Conservation (phyloP, 2,888 invertebrate species). For the Drosophila helvetica region DNA sequence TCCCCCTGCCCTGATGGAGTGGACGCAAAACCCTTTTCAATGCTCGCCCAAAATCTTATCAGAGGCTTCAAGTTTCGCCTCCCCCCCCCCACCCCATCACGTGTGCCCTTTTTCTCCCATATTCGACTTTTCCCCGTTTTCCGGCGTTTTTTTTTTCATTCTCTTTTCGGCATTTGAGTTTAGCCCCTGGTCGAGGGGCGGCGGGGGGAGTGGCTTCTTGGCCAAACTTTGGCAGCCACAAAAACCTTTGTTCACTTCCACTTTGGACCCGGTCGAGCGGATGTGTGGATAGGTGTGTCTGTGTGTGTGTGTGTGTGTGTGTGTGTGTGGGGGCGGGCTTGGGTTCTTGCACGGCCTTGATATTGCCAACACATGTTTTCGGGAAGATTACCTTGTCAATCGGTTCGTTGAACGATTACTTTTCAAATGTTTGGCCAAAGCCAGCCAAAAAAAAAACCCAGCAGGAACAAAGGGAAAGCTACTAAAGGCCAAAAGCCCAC, state of each 20-base stretch:
- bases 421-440: constrained; percentile 49
- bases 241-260: constrained; percentile 50
- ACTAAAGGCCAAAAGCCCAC: constrained; percentile 4
- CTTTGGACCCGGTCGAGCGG: constrained; percentile 1
- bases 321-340: constrained; percentile 14
- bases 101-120: constrained; percentile 46
- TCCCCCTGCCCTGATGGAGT: neutral
- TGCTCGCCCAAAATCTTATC: constrained; percentile 65
- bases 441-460: constrained; percentile 29
- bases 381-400: constrained; percentile 80
- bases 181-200: constrained; percentile 1
- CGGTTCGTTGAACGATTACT: constrained; percentile 78
- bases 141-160: constrained; percentile 21
- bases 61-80: constrained; percentile 61
- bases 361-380: constrained; percentile 76
- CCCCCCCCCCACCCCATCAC: constrained; percentile 36
- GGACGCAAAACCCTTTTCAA: constrained; percentile 59
- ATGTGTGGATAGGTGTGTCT: constrained; percentile 8
- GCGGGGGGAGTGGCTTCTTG: constrained; percentile 34
- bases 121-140: neutral
- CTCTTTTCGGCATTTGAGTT: constrained; percentile 43
- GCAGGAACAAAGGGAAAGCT: constrained; percentile 9
- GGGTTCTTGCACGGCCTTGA: constrained; percentile 60
- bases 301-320: neutral
- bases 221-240: constrained; percentile 55